Conservation (phyloP, 2,888 invertebrate species). For the Melanotus villosus region DNA sequence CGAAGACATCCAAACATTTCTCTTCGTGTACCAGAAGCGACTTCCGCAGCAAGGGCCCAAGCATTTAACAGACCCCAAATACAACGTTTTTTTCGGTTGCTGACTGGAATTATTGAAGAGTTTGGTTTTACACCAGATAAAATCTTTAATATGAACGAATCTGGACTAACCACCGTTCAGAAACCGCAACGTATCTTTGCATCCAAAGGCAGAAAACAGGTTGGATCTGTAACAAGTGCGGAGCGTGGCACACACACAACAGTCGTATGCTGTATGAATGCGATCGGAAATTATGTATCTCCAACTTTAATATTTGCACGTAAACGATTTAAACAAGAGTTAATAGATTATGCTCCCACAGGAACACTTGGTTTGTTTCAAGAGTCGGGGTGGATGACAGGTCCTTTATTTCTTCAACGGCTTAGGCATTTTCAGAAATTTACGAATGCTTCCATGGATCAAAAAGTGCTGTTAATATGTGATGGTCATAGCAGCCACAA, state of each 20-base stretch:
- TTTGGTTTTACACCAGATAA: conserved; percentile 39
- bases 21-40: conserved; percentile 42
- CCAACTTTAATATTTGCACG: conserved; percentile 62
- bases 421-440: conserved; percentile 26
- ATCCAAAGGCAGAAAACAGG: conserved; percentile 63
- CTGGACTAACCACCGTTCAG: too few species aligned
- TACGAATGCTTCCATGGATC: too few species aligned
- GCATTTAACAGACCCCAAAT: conserved; percentile 28
- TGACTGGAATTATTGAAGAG: conserved; percentile 41
- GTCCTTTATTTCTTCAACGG: conserved; percentile 21
- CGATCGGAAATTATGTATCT: conserved; percentile 55
- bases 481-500: too few species aligned
- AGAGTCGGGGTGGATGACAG: too few species aligned
- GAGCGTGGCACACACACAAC: too few species aligned
- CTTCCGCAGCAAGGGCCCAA: conserved; percentile 34
- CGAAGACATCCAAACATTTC: conserved; percentile 40
- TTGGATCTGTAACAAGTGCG: conserved; percentile 52
- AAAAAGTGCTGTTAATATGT: too few species aligned
- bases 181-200: too few species aligned
- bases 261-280: conserved; percentile 60
- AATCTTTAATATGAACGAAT: too few species aligned
- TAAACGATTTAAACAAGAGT: conserved; percentile 45
- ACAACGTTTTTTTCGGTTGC: conserved; percentile 37
- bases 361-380: too few species aligned
- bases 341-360: too few species aligned